Evolutionary conservation across 1,140 invertebrate genomes (phyloP), one percentile per base, ranked within the genome.

Genomic region (Drosophila prosaltans): DNA sequence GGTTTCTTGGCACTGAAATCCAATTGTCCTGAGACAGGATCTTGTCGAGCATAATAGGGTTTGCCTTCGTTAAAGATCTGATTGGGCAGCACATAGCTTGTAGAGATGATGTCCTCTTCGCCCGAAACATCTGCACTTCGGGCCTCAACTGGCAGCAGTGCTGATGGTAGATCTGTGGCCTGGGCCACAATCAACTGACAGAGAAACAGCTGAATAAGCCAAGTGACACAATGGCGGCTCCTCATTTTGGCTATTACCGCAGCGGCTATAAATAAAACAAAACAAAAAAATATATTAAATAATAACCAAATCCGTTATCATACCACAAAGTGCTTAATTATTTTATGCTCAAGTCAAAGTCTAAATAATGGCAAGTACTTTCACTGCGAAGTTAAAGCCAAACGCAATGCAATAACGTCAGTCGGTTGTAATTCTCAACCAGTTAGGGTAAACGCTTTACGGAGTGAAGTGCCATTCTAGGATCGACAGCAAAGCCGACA

Each of bases 11-110:
- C 93, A 61, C 93, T 94, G 51, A 95, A 95, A 72, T 95, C 94
- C 32, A 95, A 93, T 70, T 94, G 93, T 4, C 95, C 95, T 0
- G 95, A 95, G 11, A 95, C 91, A 0, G 95, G 94, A 92, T 95
- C 95, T 74, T 95, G 95, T 43, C 95, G 94, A 0, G 95, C 84
- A 55, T 95, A 95, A 81, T 96, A 96, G 0, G 95, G 95, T 72
- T 95, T 95, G 26, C 95, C 95, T 62, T 95, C 94, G 76, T 96
- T 95, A 78, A 95, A 95, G 28, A 92, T 92, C 73, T 92, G 92
- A 80, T 92, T 92, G 21, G 92, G 91, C 9, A 92, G 59, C 8
- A 92, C 81, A 28, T 92, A 92, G 40, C 85, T 90, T 11, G 71
- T 85, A 2, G 91, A 84, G 41, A 91, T 84, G 2, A 92, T 60